Evolutionary conservation across 2,888 invertebrate genomes (phyloP).

Genomic region (Tridacna crocea): DNA sequence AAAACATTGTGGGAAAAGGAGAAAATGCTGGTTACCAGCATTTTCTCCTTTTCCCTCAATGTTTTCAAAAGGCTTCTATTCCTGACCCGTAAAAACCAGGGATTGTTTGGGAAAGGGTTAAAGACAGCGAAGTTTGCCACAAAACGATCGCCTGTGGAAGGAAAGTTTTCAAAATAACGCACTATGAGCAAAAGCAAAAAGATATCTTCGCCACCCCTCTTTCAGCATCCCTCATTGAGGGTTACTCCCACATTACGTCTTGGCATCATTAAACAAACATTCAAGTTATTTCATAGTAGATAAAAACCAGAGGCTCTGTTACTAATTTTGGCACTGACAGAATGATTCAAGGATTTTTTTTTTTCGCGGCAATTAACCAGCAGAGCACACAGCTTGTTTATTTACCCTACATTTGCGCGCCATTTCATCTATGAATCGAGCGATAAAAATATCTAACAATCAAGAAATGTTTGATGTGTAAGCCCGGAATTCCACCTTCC

Average conservation of each 20-base stretch:
- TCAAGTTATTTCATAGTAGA: conserved; percentile 28
- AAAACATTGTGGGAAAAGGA: neutral
- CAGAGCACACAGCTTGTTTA: neutral
- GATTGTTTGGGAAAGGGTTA: neutral
- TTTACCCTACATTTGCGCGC: neutral
- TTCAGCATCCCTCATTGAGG: too few species aligned
- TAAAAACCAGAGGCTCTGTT: conserved; percentile 21
- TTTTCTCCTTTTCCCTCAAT: neutral
- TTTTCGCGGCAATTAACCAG: conserved; percentile 6
- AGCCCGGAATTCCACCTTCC: too few species aligned
- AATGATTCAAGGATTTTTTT: conserved; percentile 15
- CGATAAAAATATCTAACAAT: too few species aligned
- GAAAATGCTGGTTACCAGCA: neutral
- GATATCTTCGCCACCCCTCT: conserved; percentile 2
- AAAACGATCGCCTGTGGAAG: too few species aligned
- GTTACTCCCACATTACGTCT: conserved; percentile 20
- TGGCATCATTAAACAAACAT: conserved; percentile 25
- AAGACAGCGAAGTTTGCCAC: neutral
- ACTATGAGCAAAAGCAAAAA: too few species aligned
- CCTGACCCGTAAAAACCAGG: too few species aligned
- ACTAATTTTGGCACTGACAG: conserved; percentile 18
- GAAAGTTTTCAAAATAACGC: too few species aligned
- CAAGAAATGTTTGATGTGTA: too few species aligned
- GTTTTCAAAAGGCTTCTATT: too few species aligned
- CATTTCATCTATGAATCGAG: neutral